These are phyloP conservation scores for Odocoileus virginianus DNA, from an alignment of 2,113 vertebrate genomes.

Conservation along the genomic window DNA sequence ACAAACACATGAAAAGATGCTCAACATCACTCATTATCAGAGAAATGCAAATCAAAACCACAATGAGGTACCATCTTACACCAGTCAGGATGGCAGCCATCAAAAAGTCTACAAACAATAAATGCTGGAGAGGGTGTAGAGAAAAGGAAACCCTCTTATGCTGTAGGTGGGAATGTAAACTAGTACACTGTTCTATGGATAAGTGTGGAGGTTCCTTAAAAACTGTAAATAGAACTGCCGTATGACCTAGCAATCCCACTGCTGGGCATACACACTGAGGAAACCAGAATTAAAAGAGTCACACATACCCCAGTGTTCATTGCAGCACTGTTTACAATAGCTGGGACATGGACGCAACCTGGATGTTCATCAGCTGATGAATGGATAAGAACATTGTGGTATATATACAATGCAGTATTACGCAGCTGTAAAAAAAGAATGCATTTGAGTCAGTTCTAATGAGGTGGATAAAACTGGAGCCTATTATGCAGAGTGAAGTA, in stretches of 20 bases:
- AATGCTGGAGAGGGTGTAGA: background rate
- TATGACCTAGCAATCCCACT: background rate
- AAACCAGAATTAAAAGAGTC: background rate
- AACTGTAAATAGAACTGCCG: background rate
- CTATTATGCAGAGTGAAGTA: background rate
- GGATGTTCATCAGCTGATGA: background rate
- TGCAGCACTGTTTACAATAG: background rate
- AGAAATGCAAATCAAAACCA: background rate
- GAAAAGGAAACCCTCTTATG: background rate
- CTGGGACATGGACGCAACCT: background rate
- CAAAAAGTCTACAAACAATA: background rate
- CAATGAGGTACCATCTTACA: background rate
- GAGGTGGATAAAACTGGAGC: background rate
- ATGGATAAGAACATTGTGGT: background rate
- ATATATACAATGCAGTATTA: background rate
- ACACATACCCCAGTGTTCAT: background rate
- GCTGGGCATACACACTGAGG: background rate
- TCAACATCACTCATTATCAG: background rate
- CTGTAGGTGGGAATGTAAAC: background rate
- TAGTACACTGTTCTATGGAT: background rate
- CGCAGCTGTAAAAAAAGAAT: background rate
- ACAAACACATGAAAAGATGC: background rate
- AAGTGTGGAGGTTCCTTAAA: background rate
- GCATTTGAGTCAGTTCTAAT: background rate
- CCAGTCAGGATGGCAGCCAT: background rate